Percentiles rank a stretch among this genome's conserved stretches.
These are phyloP conservation scores for Cebus imitator DNA, from an alignment of 2,113 vertebrate species.

Conservation along the genomic window DNA sequence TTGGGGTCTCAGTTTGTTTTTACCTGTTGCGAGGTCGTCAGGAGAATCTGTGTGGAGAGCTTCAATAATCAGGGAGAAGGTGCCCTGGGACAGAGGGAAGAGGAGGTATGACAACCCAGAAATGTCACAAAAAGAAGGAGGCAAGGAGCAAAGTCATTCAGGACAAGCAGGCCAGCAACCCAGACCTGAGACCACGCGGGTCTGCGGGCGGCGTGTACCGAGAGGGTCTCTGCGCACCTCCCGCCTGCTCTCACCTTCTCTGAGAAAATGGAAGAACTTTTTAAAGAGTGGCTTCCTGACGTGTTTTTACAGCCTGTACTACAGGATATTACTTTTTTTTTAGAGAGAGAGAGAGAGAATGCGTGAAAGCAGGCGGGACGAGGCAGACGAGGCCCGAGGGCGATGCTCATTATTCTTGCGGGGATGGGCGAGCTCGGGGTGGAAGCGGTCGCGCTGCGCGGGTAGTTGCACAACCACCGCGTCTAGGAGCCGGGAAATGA, in stretches of 20 bases:
- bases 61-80: constrained; percentile 99
- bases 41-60: constrained; percentile 95
- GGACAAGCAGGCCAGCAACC: neutral
- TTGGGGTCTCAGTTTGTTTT: neutral
- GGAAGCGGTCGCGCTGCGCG: constrained; percentile 85
- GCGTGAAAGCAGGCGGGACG: neutral
- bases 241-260: constrained; percentile 62
- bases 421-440: neutral
- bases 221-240: neutral
- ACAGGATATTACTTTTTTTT: constrained; percentile 53
- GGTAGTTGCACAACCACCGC: constrained; percentile 77
- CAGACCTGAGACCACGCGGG: neutral
- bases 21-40: constrained; percentile 97
- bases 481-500: constrained; percentile 62
- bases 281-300: constrained; percentile 68
- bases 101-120: neutral
- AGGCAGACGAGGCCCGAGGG: constrained; percentile 51
- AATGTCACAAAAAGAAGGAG: neutral
- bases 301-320: constrained; percentile 62
- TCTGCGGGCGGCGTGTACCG: rapidly evolving
- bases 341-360: too few relatives aligned
- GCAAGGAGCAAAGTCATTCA: neutral
- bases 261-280: constrained; percentile 74
- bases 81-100: constrained; percentile 89
- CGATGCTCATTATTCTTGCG: constrained; percentile 81